Base-by-base conservation (phyloP, 2,888 invertebrate genomes). In the Brachycybe producta region DNA sequence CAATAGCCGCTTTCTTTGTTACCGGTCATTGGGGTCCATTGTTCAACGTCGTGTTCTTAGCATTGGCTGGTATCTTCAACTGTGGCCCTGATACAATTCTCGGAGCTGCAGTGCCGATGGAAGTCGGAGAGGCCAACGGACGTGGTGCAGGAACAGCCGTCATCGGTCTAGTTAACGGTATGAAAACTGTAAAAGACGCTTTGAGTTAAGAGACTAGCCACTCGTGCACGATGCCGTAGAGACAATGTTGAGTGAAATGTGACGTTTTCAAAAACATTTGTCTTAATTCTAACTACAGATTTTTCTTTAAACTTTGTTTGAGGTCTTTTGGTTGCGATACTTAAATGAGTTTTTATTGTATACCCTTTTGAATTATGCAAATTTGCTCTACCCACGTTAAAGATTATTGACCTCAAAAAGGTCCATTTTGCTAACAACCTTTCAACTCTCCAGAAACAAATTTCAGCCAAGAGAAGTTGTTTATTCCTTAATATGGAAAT, bases 1-100 rank as follows among this genome's bases (percentile, higher is more conserved):
- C 62, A 4, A 59, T 70, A 49, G 51, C 65, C 3, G 51, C 64
- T 2, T 71, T 70, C 55, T 60, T 64, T 23, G 24, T 65, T 11
- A 69, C 69, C n/a, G 62, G 67, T 21, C 55, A 61, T 2, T 65
- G 65, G 63, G 70, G 70, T 23, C 54, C 63, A 5, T 35, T 60
- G 2, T 62, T 65, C 54, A 70, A 69, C 54, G 60, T 61, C 4
- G 8, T 65, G 1, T 67, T 67, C 52, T 62, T 70, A 61, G 58
- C 66, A 19, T 45, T 69, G 23, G 66, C 69, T 35, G 71, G 71
- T 4, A 65, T 64, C 11, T 66, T 67, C 46, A 69, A 69, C 56
- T 69, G 69, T 57, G 71, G 70, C 1, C 67, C 70, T 2, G 71
- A 71, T 57, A 61, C 65, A 8, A 60, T 71, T 23, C 59, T 70